These are phyloP conservation scores for Eira barbara DNA, from an alignment of 2,113 vertebrate species.

Conservation along the genomic window DNA sequence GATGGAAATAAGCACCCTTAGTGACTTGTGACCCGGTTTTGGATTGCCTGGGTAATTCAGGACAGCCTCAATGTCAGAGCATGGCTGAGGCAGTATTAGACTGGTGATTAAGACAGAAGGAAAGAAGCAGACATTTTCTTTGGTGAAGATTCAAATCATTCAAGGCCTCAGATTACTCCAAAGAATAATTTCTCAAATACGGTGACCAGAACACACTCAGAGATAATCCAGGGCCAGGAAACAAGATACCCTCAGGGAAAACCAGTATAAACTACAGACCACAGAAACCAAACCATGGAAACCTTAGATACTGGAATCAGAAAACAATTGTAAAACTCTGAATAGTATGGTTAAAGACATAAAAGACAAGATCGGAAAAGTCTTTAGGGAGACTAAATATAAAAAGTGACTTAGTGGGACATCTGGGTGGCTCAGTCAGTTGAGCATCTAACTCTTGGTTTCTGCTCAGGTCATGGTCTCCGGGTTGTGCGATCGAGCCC, in stretches of 20 bases:
- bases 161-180: not conserved
- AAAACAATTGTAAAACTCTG: not conserved
- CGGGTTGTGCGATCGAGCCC: too few species aligned
- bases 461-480: too few species aligned
- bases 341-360: not conserved
- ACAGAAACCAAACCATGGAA: not conserved
- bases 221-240: not conserved
- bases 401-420: not conserved
- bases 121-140: not conserved
- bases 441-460: too few species aligned
- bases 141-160: not conserved
- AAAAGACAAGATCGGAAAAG: constrained; percentile 7
- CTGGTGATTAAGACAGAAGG: not conserved
- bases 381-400: not conserved
- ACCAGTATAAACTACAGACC: not conserved
- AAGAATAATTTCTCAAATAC: not conserved
- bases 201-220: not conserved
- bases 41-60: not conserved
- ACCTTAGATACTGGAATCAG: not conserved
- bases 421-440: too few species aligned
- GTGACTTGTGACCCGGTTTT: not conserved
- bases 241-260: not conserved
- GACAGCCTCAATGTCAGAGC: not conserved
- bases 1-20: not conserved
- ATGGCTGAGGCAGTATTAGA: not conserved